Conservation (phyloP, 2,113 vertebrate genomes). For the Leucopsar rothschildi region DNA sequence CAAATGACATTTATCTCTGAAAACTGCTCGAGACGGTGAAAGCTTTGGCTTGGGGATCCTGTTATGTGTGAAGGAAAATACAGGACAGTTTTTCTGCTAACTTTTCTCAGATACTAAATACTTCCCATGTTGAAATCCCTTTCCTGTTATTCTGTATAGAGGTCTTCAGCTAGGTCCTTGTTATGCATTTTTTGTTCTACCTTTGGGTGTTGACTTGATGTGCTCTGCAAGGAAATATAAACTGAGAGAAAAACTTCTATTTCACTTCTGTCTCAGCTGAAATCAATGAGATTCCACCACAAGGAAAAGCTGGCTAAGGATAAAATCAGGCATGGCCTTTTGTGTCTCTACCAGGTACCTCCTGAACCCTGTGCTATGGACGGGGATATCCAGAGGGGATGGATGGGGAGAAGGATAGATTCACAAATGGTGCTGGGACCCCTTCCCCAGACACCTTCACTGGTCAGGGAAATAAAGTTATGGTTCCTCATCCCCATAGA, state of each 20-base stretch:
- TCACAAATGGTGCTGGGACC: accelerated
- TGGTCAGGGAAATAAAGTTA: not conserved
- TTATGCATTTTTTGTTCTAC: not conserved
- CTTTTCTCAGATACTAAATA: not conserved
- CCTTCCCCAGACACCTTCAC: not conserved
- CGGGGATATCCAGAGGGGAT: not conserved
- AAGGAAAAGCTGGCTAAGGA: not conserved
- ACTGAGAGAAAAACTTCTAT: not conserved
- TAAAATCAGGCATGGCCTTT: not conserved
- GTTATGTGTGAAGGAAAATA: not conserved
- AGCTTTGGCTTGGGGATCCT: not conserved
- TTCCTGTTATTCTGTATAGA: not conserved
- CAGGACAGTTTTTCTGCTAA: not conserved
- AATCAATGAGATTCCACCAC: not conserved
- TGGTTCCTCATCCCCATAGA: not conserved
- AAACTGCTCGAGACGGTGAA: not conserved
- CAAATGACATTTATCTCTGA: not conserved
- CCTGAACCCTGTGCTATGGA: not conserved
- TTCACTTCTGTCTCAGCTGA: not conserved
- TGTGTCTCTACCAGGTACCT: not conserved
- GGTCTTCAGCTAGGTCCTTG: not conserved
- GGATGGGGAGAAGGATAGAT: not conserved
- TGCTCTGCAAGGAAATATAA: not conserved
- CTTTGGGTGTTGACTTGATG: not conserved
- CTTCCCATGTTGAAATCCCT: not conserved